phyloP scores from a whole-genome alignment of 2,113 vertebrate species.

The Sclerurus mexicanus region DNA sequence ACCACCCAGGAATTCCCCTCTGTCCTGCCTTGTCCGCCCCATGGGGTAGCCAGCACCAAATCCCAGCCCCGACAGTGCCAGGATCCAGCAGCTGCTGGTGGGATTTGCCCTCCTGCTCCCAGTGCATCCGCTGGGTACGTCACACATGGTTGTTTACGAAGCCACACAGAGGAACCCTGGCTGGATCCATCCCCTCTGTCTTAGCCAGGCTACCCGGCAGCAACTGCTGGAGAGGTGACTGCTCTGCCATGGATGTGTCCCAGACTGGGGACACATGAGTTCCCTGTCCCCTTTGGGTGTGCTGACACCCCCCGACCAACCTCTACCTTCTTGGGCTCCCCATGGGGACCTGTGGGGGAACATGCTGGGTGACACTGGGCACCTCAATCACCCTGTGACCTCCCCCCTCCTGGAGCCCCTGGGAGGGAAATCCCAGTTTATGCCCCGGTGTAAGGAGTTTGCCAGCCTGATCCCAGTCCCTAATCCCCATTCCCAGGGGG shows the following conservation, averaged over 20 bases:
- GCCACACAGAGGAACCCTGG: neutral
- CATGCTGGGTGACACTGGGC: neutral
- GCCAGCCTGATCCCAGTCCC: neutral
- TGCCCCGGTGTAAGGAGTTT: neutral
- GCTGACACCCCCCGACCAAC: neutral
- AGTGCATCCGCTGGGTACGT: accelerated
- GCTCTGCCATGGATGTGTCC: neutral
- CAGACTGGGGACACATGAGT: neutral
- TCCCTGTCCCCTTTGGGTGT: neutral
- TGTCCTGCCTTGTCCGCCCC: neutral
- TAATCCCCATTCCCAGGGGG: neutral
- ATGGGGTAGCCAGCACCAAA: neutral
- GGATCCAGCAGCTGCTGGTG: neutral
- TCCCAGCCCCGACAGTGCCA: neutral
- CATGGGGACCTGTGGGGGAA: neutral
- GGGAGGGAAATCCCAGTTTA: neutral
- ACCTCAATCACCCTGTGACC: neutral
- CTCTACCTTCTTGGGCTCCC: neutral
- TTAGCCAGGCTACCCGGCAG: neutral
- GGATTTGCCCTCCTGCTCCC: neutral
- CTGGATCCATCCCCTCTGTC: neutral
- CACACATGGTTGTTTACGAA: neutral
- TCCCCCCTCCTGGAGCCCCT: neutral
- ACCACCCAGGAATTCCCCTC: neutral
- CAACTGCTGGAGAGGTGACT: neutral